phyloP scores from a whole-genome alignment of 1,140 invertebrate species.

The Papilio glaucus region DNA sequence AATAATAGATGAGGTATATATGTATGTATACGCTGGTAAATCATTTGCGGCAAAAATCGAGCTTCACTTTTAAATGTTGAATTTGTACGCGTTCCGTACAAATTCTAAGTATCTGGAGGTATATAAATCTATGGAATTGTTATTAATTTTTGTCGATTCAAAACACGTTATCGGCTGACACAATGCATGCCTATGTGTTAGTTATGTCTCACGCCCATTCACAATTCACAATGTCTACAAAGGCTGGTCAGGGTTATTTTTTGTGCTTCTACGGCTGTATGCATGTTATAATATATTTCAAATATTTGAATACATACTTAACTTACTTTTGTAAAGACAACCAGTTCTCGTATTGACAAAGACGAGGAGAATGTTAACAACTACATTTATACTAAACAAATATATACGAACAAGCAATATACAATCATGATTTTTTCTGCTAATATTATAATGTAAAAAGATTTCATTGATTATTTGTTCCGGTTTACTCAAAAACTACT shows the following conservation, averaged over 20 bases:
- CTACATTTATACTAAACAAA: not conserved
- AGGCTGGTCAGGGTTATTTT: conserved; percentile 49
- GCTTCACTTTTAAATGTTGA: too few relatives aligned
- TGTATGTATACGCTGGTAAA: too few relatives aligned
- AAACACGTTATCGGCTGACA: not conserved
- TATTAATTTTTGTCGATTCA: not conserved
- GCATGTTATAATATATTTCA: conserved; percentile 8
- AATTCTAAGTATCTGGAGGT: too few relatives aligned
- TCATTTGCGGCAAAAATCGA: too few relatives aligned
- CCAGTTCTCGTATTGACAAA: not conserved
- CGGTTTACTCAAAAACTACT: too few relatives aligned
- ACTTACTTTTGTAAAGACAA: conserved; percentile 7
- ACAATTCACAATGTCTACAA: conserved; percentile 43
- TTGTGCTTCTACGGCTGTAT: conserved; percentile 31
- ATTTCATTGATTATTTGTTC: too few relatives aligned
- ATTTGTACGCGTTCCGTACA: too few relatives aligned
- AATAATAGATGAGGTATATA: too few relatives aligned
- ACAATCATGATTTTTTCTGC: too few relatives aligned
- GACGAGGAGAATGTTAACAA: not conserved
- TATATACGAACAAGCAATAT: not conserved
- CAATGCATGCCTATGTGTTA: not conserved
- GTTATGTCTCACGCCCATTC: conserved; percentile 40
- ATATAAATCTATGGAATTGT: not conserved
- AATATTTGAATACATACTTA: conserved; percentile 8
- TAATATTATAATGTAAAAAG: too few relatives aligned